Conservation (phyloP, 1,140 invertebrate species). For the Drosophila subobscura region DNA sequence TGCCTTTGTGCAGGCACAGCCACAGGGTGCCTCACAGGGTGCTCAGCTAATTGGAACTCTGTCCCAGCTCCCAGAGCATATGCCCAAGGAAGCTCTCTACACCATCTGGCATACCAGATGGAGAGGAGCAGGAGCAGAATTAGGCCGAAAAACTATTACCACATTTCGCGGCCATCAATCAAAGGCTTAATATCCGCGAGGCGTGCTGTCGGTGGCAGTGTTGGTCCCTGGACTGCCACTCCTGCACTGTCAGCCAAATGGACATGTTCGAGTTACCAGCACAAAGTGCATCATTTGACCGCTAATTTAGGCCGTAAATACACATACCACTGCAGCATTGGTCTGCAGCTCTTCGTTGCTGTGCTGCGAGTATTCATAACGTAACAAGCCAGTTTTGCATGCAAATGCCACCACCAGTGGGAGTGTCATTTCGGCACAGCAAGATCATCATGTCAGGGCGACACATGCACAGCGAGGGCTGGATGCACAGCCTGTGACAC, state of each 20-base stretch:
- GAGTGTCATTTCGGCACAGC: constrained; percentile 14
- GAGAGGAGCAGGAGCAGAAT: background rate
- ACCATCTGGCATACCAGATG: background rate
- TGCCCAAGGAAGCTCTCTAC: no score
- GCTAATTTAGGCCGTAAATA: constrained; percentile 58
- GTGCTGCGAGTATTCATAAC: constrained; percentile 54
- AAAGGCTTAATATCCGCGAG: constrained; percentile 65
- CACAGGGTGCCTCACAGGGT: constrained; percentile 3
- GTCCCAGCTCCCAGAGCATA: background rate
- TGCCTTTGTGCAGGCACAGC: constrained; percentile 44
- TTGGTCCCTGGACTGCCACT: background rate
- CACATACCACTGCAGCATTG: constrained; percentile 18
- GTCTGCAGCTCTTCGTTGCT: constrained; percentile 21
- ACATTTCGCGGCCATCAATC: constrained; percentile 42
- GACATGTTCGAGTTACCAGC: constrained; percentile 29
- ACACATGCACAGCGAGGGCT: constrained; percentile 29
- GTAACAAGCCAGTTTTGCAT: constrained; percentile 53
- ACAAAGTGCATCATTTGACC: constrained; percentile 52
- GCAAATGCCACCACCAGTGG: constrained; percentile 48
- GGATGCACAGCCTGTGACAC: background rate
- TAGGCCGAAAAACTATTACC: constrained; percentile 42
- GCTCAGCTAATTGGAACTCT: constrained; percentile 36
- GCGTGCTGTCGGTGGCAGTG: background rate
- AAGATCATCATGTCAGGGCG: constrained; percentile 41
- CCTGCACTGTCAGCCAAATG: constrained; percentile 28